Percentiles rank a stretch among this genome's conserved stretches.
phyloP scores from a whole-genome alignment of 2,888 invertebrate genomes.

The Spatulosminthurus flaviceps region DNA sequence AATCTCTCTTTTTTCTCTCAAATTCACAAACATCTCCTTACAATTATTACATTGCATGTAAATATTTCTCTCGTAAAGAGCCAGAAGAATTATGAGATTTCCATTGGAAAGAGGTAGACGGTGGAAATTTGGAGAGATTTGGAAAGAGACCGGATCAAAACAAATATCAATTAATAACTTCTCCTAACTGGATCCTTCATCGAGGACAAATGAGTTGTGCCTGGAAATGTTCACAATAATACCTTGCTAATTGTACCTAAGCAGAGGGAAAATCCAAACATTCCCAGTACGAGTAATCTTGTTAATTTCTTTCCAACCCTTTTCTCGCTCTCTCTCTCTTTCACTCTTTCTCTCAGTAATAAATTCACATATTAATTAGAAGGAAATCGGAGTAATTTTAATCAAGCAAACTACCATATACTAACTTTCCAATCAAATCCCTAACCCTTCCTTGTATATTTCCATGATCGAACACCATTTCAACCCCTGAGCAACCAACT shows the following conservation, averaged over 20 bases:
- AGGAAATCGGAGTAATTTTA: neutral
- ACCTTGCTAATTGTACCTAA: neutral
- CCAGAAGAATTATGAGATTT: too few relatives aligned
- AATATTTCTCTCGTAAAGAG: too few relatives aligned
- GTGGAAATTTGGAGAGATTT: too few relatives aligned
- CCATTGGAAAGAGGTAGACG: too few relatives aligned
- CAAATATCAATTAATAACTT: neutral
- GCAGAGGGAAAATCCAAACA: neutral
- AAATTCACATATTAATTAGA: slow-evolving; percentile 13
- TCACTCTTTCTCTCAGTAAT: too few relatives aligned
- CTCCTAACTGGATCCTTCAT: neutral
- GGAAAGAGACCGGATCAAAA: slow-evolving; percentile 3
- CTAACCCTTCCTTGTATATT: too few relatives aligned
- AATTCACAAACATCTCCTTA: too few relatives aligned
- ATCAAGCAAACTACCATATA: neutral
- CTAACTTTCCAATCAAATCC: slow-evolving; percentile 5
- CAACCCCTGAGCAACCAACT: too few relatives aligned
- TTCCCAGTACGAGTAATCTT: neutral
- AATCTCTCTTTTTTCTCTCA: neutral
- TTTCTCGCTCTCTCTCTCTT: too few relatives aligned
- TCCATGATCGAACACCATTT: too few relatives aligned
- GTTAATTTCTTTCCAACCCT: slow-evolving; percentile 1
- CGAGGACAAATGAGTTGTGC: neutral
- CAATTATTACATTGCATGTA: too few relatives aligned
- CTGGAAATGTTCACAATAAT: neutral